Conservation (phyloP, 2,113 vertebrate species). For the Mirounga angustirostris region DNA sequence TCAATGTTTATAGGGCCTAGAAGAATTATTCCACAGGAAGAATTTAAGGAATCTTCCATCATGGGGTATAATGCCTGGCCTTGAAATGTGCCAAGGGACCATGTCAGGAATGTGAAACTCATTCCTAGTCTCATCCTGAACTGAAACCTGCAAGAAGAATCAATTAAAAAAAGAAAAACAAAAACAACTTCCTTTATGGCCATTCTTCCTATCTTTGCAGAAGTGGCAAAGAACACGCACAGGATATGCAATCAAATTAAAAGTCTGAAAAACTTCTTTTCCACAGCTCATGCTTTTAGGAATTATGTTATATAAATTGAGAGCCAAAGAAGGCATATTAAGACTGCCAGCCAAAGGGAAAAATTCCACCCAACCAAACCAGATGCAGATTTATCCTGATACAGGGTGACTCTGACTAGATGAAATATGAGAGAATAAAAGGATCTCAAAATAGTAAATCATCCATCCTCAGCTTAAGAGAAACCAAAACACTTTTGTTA, state of each 20-base stretch:
- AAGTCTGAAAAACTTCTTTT: neutral
- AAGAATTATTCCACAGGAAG: neutral
- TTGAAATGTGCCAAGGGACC: neutral
- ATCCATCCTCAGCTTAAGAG: neutral
- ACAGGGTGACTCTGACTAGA: neutral
- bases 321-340: neutral
- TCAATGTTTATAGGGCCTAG: neutral
- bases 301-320: neutral
- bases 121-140: neutral
- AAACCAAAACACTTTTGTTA: neutral
- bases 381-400: neutral
- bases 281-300: neutral
- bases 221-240: neutral
- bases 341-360: neutral
- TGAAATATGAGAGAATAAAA: neutral
- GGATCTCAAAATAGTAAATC: neutral
- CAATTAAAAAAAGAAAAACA: neutral
- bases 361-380: neutral
- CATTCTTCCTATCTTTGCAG: neutral
- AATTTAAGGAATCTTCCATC: neutral
- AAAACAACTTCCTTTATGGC: neutral
- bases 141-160: neutral
- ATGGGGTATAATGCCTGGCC: neutral
- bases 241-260: neutral
- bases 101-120: neutral